These are phyloP conservation scores for Harmothoe impar DNA, from an alignment of 2,888 invertebrate species.

Conservation along the genomic window DNA sequence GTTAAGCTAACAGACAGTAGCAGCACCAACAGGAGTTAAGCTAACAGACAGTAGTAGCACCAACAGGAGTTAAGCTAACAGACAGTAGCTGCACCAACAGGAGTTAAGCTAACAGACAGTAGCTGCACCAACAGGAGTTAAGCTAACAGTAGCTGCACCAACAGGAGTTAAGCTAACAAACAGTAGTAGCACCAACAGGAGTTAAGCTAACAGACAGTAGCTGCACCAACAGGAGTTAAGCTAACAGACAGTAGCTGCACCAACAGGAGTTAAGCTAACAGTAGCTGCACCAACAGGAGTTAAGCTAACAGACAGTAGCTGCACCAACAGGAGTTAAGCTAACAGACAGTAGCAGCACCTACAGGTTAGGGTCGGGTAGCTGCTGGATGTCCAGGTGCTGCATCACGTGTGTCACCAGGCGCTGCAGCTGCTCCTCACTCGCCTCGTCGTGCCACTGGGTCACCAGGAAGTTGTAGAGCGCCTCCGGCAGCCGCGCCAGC, in stretches of 20 bases:
- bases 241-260: neutral
- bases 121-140: too few relatives aligned
- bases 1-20: too few relatives aligned
- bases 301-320: neutral
- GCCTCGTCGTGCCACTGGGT: constrained; percentile 74
- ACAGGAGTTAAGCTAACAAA: too few relatives aligned
- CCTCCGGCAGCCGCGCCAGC: constrained; percentile 70
- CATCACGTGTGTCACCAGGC: constrained; percentile 67
- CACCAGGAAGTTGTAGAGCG: constrained; percentile 70
- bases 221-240: neutral
- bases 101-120: too few relatives aligned
- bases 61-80: too few relatives aligned
- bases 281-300: neutral
- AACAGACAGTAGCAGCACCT: too few relatives aligned
- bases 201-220: neutral
- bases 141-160: too few relatives aligned
- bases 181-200: neutral
- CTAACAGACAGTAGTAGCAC: too few relatives aligned
- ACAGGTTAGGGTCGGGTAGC: constrained; percentile 62
- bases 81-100: too few relatives aligned
- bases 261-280: neutral
- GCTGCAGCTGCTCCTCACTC: constrained; percentile 67
- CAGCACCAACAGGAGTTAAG: too few relatives aligned
- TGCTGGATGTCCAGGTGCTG: constrained; percentile 68
- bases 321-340: too few relatives aligned